Evolutionary conservation across 2,888 invertebrate species (phyloP).

Genomic region (Erpobdella octoculata): DNA sequence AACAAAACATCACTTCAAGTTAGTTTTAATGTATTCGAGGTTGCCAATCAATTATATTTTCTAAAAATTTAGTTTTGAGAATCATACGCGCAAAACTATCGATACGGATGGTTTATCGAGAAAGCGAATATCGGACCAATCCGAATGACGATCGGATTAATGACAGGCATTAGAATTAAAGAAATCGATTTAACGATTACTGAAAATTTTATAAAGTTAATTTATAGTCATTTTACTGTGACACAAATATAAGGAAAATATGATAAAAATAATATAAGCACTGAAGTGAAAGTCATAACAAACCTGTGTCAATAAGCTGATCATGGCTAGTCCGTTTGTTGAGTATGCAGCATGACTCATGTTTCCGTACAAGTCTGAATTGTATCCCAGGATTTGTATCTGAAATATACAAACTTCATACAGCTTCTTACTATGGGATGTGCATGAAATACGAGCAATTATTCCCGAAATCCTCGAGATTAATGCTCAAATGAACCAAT

Average conservation of each 20-base stretch:
- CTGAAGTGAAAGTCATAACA: conserved; percentile 43
- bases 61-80: no score
- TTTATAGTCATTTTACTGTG: not conserved
- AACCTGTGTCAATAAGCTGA: conserved; percentile 40
- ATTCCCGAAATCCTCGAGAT: not conserved
- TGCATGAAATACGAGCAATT: no score
- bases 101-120: no score
- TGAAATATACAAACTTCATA: no score
- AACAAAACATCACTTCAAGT: no score
- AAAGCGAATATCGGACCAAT: no score
- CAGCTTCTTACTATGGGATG: no score
- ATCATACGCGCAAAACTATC: no score
- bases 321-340: conserved; percentile 33
- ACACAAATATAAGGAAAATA: not conserved
- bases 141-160: not conserved
- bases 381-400: conserved; percentile 36
- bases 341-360: conserved; percentile 33
- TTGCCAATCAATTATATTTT: no score
- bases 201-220: not conserved
- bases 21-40: no score
- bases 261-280: not conserved
- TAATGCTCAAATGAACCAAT: not conserved
- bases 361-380: conserved; percentile 37
- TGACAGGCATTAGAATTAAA: not conserved
- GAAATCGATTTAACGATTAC: not conserved